Base-by-base conservation (phyloP, 2,888 invertebrate species). In the Polia nebulosa region DNA sequence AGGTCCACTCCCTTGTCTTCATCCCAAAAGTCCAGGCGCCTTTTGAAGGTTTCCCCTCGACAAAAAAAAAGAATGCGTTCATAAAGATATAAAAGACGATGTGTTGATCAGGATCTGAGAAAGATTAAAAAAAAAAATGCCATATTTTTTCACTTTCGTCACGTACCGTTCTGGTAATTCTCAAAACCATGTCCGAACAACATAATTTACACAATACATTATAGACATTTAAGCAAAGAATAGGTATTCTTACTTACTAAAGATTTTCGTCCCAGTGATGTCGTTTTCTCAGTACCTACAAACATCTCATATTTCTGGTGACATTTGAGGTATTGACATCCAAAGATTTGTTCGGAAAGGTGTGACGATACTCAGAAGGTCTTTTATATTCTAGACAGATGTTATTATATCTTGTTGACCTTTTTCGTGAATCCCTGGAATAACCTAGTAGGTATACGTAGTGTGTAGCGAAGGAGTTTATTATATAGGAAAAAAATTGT, bases 341-440 rank as follows among this genome's bases (percentile, higher is more conserved):
- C 2, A 32, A 34, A 61, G 15, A n/a, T 25, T 62, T 44, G n/a
- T 17, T 41, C 8, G n/a, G 17, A 68, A 58, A 59, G 13, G 41
- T 49, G 41, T 64, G 58, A 17, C 27, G 17, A 41, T 41, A 74
- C 15, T 3, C 15, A 47, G 39, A 67, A 61, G 13, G 3, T 49
- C 13, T 61, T 52, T 41, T 57, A 55, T 27, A 20, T 44, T 2
- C 29, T 13, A 41, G 15, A 69, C 13, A 41, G 13, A 51, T 41
- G 6, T 52, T 20, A 51, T 65, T 41, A 39, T 13, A 36, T n/a
- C 25, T 15, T 45, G 13, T 34, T 62, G 58, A 29, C 51, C 64
- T 53, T 47, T 53, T 29, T 7, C 2, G 11, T 60, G 11, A 34
- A 29, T 13, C 47, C 3, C 13, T 27, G 2, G 8, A 17, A 17